These are phyloP conservation scores for Caenorhabditis sinica DNA, from an alignment of 2,888 invertebrate species.

Conservation along the genomic window DNA sequence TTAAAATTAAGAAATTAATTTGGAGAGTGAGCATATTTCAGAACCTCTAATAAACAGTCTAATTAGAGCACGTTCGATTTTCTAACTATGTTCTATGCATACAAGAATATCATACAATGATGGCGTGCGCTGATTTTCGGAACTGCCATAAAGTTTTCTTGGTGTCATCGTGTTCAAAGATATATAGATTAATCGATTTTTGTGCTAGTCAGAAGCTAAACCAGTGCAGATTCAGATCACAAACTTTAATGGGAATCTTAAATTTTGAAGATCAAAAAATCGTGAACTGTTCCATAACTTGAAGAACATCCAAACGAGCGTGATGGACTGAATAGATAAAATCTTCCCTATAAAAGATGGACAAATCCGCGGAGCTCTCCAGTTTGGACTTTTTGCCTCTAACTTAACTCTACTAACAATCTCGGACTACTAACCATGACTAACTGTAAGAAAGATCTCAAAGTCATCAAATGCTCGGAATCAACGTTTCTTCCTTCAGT, in stretches of 20 bases:
- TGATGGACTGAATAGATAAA: slow-evolving; percentile 25
- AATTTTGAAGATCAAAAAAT: not conserved
- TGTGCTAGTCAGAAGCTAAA: not conserved
- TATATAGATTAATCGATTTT: too few species aligned
- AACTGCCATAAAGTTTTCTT: too few species aligned
- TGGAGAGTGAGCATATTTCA: not conserved
- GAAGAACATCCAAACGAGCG: not conserved
- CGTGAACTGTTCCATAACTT: not conserved
- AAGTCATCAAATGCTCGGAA: not conserved
- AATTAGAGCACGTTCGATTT: slow-evolving; percentile 8
- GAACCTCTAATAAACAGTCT: not conserved
- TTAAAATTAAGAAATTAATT: not conserved
- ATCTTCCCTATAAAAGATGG: slow-evolving; percentile 2
- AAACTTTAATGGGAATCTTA: not conserved
- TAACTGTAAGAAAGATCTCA: slow-evolving; percentile 9
- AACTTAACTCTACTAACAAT: slow-evolving; percentile 13
- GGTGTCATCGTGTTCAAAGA: too few species aligned
- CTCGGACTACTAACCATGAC: slow-evolving; percentile 28
- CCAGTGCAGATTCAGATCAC: not conserved
- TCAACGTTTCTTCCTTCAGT: not conserved
- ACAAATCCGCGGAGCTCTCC: not conserved
- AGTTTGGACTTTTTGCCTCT: not conserved
- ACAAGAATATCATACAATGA: too few species aligned
- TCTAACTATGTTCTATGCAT: too few species aligned
- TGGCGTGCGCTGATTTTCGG: too few species aligned